These are phyloP conservation scores for Macroglossus sobrinus DNA, from an alignment of 2,113 vertebrate genomes.

Conservation along the genomic window DNA sequence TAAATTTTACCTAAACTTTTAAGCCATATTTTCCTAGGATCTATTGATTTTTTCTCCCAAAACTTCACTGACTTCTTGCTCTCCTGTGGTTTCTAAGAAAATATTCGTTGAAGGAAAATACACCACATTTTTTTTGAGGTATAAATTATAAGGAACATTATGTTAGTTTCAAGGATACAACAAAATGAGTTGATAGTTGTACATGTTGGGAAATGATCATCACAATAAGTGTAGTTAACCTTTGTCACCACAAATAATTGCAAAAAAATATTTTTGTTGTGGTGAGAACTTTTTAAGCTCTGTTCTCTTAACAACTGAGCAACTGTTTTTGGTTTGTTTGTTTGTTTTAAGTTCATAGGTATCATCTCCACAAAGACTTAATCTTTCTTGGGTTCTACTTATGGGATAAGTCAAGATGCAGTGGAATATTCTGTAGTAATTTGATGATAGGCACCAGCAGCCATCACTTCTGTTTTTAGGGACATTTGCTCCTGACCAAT, in stretches of 20 bases:
- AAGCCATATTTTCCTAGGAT: background rate
- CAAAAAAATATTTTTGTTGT: background rate
- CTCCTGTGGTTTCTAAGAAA: conserved; percentile 36
- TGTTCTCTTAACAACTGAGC: background rate
- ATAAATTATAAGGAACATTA: background rate
- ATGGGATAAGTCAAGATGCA: background rate
- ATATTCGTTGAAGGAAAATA: background rate
- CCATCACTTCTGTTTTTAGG: background rate
- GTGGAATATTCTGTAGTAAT: background rate
- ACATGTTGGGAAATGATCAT: background rate
- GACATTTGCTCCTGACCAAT: conserved; percentile 24
- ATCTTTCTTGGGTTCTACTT: background rate
- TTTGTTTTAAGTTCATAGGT: background rate
- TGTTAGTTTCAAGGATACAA: background rate
- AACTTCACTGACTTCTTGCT: background rate
- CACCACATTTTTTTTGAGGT: background rate
- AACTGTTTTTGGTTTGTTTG: background rate
- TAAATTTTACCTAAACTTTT: background rate
- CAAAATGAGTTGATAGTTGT: background rate
- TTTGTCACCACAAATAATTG: background rate
- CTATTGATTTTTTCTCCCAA: background rate
- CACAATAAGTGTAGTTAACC: background rate
- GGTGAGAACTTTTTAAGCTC: background rate
- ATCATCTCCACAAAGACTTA: background rate
- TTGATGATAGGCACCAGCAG: background rate